Conservation (phyloP, 1,140 invertebrate species). For the Watersipora subatra region DNA sequence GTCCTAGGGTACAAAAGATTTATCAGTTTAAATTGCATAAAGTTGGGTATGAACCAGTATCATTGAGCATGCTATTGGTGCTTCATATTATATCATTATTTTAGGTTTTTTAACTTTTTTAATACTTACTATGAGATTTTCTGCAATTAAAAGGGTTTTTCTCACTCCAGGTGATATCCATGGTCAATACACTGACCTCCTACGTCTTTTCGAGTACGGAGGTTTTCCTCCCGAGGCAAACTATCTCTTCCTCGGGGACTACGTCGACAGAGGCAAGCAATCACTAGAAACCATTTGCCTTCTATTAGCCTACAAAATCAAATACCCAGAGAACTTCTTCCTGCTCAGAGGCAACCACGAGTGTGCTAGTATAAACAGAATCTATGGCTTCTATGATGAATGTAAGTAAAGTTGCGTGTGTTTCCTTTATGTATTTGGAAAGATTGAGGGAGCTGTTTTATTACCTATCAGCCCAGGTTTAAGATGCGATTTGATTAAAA, state of each 20-base stretch:
- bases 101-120: too few species aligned
- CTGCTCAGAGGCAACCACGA: constrained; percentile 55
- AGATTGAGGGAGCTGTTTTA: too few species aligned
- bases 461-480: too few species aligned
- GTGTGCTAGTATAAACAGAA: constrained; percentile 51
- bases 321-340: constrained; percentile 50
- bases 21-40: too few species aligned
- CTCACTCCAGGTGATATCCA: constrained; percentile 52
- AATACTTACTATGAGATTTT: too few species aligned
- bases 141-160: too few species aligned
- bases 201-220: constrained; percentile 47
- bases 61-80: too few species aligned
- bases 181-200: constrained; percentile 47
- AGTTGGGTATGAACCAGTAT: too few species aligned
- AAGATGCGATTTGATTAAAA: too few species aligned
- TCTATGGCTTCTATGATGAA: constrained; percentile 47
- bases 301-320: constrained; percentile 22
- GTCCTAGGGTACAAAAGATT: too few species aligned
- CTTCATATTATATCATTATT: too few species aligned
- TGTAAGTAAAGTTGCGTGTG: constrained; percentile 34
- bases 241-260: constrained; percentile 46
- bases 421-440: too few species aligned
- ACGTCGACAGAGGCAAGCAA: constrained; percentile 49
- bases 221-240: constrained; percentile 48
- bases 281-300: constrained; percentile 46